Percentiles rank a stretch among this genome's conserved stretches.
Conservation (phyloP, 1,140 invertebrate species). For the Heterodera carotae region DNA sequence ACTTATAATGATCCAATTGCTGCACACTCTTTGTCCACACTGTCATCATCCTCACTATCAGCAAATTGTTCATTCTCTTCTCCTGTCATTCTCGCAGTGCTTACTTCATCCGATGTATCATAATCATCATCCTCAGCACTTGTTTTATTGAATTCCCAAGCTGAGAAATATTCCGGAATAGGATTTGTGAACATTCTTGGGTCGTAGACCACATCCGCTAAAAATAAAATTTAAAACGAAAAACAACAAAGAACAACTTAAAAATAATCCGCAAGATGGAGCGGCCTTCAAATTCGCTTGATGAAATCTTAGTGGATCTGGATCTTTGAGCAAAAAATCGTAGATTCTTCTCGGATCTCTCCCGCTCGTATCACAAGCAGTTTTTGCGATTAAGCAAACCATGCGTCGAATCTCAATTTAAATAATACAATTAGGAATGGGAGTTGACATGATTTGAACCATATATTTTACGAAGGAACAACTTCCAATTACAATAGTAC, state of each 20-base stretch:
- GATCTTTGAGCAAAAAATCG: slow-evolving; percentile 49
- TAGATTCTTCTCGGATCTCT: slow-evolving; percentile 26
- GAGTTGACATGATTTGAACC: no score
- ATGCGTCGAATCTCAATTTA: slow-evolving; percentile 55
- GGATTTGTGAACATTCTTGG: slow-evolving; percentile 47
- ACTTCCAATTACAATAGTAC: no score
- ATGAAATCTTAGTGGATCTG: slow-evolving; percentile 43
- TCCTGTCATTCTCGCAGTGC: not conserved
- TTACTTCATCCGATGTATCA: no score
- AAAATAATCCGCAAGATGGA: slow-evolving; percentile 51
- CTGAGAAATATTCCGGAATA: slow-evolving; percentile 40
- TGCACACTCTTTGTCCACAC: not conserved
- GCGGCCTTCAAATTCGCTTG: slow-evolving; percentile 35
- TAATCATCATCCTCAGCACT: no score
- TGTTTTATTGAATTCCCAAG: slow-evolving; percentile 40
- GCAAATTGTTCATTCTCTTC: slow-evolving; percentile 15
- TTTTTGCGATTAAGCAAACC: slow-evolving; percentile 44
- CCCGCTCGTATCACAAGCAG: slow-evolving; percentile 31
- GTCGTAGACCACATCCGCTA: slow-evolving; percentile 58
- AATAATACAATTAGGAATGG: slow-evolving; percentile 7
- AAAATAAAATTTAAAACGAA: not conserved
- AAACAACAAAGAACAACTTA: not conserved
- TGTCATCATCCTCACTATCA: slow-evolving; percentile 2
- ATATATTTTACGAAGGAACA: no score
- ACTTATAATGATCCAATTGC: not conserved